Conservation (phyloP, 2,113 vertebrate genomes). For the Cervus canadensis region DNA sequence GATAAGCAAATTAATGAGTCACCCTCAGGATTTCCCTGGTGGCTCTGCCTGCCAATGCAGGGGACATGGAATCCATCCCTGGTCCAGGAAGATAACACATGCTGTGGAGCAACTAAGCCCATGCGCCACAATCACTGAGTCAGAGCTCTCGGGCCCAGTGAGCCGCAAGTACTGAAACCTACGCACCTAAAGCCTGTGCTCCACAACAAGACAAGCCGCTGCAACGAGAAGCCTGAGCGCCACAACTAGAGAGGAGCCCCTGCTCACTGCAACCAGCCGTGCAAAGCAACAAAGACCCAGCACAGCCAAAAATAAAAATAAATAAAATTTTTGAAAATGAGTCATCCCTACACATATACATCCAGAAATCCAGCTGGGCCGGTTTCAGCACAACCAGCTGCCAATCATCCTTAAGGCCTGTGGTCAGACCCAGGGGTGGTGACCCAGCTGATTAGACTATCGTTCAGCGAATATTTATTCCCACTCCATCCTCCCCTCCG, state of each 20-base stretch:
- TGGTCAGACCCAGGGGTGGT: background rate
- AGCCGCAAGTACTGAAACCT: background rate
- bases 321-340: background rate
- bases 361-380: background rate
- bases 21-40: background rate
- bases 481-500: background rate
- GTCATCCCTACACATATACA: background rate
- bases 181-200: background rate
- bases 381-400: background rate
- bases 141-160: background rate
- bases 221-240: background rate
- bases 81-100: background rate
- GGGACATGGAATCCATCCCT: background rate
- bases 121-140: background rate
- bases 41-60: background rate
- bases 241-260: background rate
- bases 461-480: background rate
- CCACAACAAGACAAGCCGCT: background rate
- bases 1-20: background rate
- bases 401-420: background rate
- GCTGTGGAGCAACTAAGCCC: background rate
- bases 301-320: background rate
- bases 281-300: background rate
- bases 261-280: background rate
- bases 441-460: background rate